Conservation (phyloP, 35 echinoderm and acorn worm genomes). For the Heliocidaris tuberculata region DNA sequence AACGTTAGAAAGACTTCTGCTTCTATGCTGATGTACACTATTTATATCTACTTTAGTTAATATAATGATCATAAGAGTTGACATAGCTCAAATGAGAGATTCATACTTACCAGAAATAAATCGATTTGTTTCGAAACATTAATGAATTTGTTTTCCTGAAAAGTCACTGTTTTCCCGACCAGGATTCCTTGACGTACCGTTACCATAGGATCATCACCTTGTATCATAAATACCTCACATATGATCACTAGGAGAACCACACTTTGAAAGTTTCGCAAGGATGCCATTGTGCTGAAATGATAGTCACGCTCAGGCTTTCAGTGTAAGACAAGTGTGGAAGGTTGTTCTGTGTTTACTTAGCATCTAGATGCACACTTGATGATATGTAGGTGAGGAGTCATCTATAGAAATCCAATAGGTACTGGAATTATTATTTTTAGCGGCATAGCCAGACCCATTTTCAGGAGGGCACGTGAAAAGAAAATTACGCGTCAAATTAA, state of each 20-base stretch:
- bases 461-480: too few species aligned
- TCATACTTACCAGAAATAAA: conserved; percentile 54
- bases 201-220: conserved; percentile 17
- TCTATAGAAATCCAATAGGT: not conserved
- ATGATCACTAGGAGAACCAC: not conserved
- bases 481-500: too few species aligned
- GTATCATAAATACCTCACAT: not conserved
- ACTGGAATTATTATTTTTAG: not conserved
- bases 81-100: too few species aligned
- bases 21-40: too few species aligned
- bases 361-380: not conserved
- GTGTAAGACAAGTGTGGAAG: not conserved
- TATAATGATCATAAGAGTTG: too few species aligned
- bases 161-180: conserved; percentile 19
- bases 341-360: not conserved
- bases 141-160: conserved; percentile 47
- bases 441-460: too few species aligned
- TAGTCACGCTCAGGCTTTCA: not conserved
- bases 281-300: not conserved
- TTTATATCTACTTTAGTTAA: too few species aligned
- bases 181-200: conserved; percentile 52
- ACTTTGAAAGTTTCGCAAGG: not conserved
- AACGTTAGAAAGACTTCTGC: too few species aligned
- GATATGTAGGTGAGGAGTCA: not conserved
- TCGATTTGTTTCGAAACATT: conserved; percentile 56